Percentiles rank a stretch among this genome's conserved stretches.
phyloP scores from a whole-genome alignment of 2,113 vertebrate species.

The Cyprinus carpio region DNA sequence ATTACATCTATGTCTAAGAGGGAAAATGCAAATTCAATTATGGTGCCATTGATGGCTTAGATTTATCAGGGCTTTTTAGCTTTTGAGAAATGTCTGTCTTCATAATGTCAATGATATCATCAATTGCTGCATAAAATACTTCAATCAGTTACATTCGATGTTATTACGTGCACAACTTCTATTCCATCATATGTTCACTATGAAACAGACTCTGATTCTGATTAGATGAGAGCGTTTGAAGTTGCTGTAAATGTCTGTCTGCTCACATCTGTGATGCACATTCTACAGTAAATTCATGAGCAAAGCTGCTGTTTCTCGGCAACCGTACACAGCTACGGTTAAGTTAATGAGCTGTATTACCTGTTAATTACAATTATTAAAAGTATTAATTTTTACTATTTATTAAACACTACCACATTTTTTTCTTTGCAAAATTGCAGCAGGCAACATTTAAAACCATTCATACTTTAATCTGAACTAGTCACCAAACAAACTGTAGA shows the following conservation, averaged over 20 bases:
- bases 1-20: constrained; percentile 2
- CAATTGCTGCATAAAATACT: not conserved
- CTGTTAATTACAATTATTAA: too few species aligned
- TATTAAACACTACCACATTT: too few species aligned
- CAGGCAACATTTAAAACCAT: too few species aligned
- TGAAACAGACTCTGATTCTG: not conserved
- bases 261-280: too few species aligned
- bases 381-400: too few species aligned
- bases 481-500: too few species aligned
- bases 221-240: not conserved
- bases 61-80: not conserved
- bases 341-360: too few species aligned
- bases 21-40: not conserved
- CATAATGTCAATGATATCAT: not conserved
- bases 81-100: not conserved
- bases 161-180: not conserved
- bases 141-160: not conserved
- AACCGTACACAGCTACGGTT: too few species aligned
- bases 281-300: too few species aligned
- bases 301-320: too few species aligned
- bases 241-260: not conserved
- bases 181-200: not conserved
- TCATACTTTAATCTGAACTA: too few species aligned
- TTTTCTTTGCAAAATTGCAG: too few species aligned
- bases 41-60: not conserved